These are phyloP conservation scores for Coendou prehensilis DNA, from an alignment of 2,797 vertebrate genomes.

Conservation along the genomic window DNA sequence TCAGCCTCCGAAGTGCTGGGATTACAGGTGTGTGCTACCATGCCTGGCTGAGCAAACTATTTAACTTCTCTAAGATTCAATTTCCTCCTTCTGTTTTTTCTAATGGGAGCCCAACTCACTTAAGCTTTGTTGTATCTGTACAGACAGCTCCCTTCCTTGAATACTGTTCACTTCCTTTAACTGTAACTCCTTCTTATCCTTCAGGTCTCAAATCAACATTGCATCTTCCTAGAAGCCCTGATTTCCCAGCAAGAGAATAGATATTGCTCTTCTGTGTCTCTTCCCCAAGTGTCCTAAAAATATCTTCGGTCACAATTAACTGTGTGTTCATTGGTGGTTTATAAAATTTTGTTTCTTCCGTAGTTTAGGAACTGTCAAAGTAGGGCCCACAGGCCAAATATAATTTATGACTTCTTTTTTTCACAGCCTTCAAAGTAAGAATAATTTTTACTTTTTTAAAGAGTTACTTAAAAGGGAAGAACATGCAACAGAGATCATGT, in stretches of 20 bases:
- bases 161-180: conserved; percentile 31
- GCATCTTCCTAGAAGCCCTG: background rate
- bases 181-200: conserved; percentile 1
- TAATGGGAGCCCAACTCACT: conserved; percentile 20
- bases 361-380: conserved; percentile 33
- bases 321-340: background rate
- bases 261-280: conserved; percentile 20
- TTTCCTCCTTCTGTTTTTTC: conserved; percentile 56
- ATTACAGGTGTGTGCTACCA: background rate
- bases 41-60: background rate
- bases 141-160: background rate
- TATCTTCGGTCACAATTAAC: conserved; percentile 39
- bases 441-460: conserved; percentile 61
- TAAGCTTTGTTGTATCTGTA: background rate
- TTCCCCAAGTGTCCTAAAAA: background rate
- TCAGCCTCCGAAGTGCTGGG: background rate
- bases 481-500: background rate
- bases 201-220: conserved; percentile 11
- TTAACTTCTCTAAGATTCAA: conserved; percentile 33
- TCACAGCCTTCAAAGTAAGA: conserved; percentile 17
- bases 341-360: conserved; percentile 41
- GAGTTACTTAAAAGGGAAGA: conserved; percentile 13
- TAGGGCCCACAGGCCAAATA: background rate
- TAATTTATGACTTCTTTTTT: background rate
- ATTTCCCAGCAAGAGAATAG: conserved; percentile 10